Evolutionary conservation across 2,113 vertebrate genomes (phyloP), one percentile per base, ranked within the genome.

Genomic region (Corythornis cristatus): DNA sequence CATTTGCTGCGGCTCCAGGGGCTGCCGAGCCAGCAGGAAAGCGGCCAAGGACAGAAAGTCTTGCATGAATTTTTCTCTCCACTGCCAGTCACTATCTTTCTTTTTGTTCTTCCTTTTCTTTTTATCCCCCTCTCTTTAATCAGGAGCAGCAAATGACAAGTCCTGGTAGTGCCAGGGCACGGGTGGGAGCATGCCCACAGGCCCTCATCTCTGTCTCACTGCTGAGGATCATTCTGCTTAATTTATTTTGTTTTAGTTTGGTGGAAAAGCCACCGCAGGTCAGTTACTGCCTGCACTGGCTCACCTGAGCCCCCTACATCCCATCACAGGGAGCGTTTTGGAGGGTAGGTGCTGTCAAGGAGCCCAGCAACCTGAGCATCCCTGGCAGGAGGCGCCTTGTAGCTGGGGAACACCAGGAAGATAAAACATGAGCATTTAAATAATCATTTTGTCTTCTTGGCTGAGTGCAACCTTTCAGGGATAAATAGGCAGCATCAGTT

Each of bases 391-490:
- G 93, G 65, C 76, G 65, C 31, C 2, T 40, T 65, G 58, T 68
- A 96, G 93, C 76, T 8, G 7, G 37, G 92, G 57, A 68, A 87
- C 33, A 6, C 91, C 3, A 1, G 57, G n/a, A 94, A 92, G 93
- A 95, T 94, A 70, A 97, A 96, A 88, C 83, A 88, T 75, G 81
- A 92, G 91, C 95, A 96, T 96, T 97, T 96, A 97, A 97, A 96
- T 93, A 96, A 97, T 96, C 91, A 94, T 96, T 95, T 95, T 94
- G 89, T 97, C 88, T 91, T 83, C 91, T 93, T 2, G 0, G 88
- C 94, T 73, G 80, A 95, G 95, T 21, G 16, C 93, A 78, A 80
- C 88, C 92, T 95, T 93, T 71, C 23, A 94, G 85, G 80, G 93
- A 57, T 93, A 96, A 97, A 96, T 82, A 67, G 92, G 94, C 50